Conservation (phyloP, 1,140 invertebrate genomes). For the Drosophila watanabei region DNA sequence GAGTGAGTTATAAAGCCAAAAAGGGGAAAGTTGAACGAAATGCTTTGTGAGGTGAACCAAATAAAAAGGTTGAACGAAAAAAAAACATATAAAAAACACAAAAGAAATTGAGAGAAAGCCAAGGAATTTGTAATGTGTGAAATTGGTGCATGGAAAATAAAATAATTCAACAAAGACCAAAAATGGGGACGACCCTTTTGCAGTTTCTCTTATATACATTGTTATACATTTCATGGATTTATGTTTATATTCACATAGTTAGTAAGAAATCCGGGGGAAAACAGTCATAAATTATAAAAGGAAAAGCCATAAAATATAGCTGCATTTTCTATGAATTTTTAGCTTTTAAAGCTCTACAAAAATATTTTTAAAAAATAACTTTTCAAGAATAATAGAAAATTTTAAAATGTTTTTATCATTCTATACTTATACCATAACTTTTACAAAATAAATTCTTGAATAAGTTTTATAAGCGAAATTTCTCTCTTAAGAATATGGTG, state of each 20-base stretch:
- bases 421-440: too few species aligned
- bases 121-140: constrained; percentile 23
- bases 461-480: too few species aligned
- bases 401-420: too few species aligned
- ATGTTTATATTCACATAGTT: constrained; percentile 10
- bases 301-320: neutral
- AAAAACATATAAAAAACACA: constrained; percentile 12
- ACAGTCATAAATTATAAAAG: neutral
- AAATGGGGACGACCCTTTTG: constrained; percentile 3
- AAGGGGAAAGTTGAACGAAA: constrained; percentile 44
- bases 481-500: too few species aligned
- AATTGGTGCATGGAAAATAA: constrained; percentile 14
- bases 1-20: constrained; percentile 56
- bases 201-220: neutral
- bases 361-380: too few species aligned
- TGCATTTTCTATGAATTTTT: neutral
- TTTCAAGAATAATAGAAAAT: too few species aligned
- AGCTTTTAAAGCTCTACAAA: too few species aligned
- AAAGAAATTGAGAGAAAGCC: constrained; percentile 17
- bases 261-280: neutral
- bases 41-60: constrained; percentile 40
- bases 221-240: neutral
- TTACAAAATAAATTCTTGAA: too few species aligned
- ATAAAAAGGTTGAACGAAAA: constrained; percentile 24
- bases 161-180: constrained; percentile 12